These are phyloP conservation scores for Parnassius orleans DNA, from an alignment of 2,888 invertebrate genomes.

Conservation along the genomic window DNA sequence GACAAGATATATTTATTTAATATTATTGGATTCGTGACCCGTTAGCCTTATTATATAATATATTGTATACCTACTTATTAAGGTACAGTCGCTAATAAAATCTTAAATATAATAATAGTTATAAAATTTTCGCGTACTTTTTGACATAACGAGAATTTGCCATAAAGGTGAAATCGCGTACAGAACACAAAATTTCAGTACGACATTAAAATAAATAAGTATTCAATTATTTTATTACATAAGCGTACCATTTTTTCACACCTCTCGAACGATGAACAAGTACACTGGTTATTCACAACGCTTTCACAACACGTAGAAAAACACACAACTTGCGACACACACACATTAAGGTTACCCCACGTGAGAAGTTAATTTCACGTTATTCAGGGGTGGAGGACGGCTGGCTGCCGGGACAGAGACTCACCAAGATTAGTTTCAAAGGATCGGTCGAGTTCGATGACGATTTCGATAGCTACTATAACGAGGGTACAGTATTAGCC, in stretches of 20 bases:
- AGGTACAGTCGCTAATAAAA: no score
- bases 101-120: neutral
- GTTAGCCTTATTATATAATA: no score
- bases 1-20: no score
- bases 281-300: constrained; percentile 17
- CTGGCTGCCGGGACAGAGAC: constrained; percentile 79
- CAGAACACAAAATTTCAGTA: neutral
- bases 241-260: neutral
- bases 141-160: neutral
- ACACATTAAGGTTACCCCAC: constrained; percentile 43
- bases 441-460: constrained; percentile 75
- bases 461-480: constrained; percentile 75
- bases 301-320: constrained; percentile 34
- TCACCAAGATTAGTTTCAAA: constrained; percentile 77
- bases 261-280: neutral
- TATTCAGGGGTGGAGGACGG: constrained; percentile 75
- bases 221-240: no score
- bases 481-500: constrained; percentile 71
- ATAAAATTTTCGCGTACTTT: neutral
- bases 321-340: constrained; percentile 34
- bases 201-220: no score
- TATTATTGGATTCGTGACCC: no score
- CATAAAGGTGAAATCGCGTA: neutral
- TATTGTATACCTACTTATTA: no score
- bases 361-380: constrained; percentile 63